A percentile compares a stretch with the other conserved stretches of the same genome.
Evolutionary conservation across 2,888 invertebrate species (phyloP).

Genomic region (Sympetrum striolatum): DNA sequence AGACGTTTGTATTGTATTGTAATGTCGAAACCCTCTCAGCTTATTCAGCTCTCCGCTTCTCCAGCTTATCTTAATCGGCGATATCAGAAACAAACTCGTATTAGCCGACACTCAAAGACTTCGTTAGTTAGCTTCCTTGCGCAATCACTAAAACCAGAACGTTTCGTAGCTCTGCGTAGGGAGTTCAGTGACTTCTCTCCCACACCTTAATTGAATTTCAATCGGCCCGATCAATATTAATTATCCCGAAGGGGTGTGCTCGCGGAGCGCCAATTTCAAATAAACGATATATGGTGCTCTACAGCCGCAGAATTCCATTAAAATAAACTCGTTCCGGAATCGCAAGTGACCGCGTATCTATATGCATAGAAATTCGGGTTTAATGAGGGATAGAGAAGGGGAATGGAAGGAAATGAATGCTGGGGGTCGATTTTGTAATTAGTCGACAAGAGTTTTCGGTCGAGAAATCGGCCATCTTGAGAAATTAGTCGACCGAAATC

Average conservation of each 20-base stretch:
- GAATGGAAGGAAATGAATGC: neutral
- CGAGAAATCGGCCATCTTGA: too few species aligned
- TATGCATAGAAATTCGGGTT: neutral
- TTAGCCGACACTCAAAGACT: neutral
- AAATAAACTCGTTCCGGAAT: neutral
- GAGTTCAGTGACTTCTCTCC: slow-evolving; percentile 16
- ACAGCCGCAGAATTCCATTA: neutral
- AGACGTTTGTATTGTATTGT: too few species aligned
- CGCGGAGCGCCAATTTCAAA: neutral
- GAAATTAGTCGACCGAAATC: too few species aligned
- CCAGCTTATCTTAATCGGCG: neutral
- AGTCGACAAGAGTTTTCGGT: too few species aligned
- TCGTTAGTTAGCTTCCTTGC: neutral
- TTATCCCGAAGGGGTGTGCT: neutral
- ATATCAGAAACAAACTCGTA: neutral
- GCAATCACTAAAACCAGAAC: neutral
- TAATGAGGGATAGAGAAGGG: neutral
- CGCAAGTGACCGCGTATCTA: neutral
- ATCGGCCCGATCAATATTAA: slow-evolving; percentile 24
- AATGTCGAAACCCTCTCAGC: too few species aligned
- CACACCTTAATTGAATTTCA: slow-evolving; percentile 32
- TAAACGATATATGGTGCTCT: neutral
- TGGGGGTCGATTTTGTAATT: too few species aligned
- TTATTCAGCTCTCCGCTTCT: too few species aligned
- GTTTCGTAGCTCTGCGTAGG: neutral